Conservation (phyloP, 2,888 invertebrate genomes). For the Sphaeridia pumilis region DNA sequence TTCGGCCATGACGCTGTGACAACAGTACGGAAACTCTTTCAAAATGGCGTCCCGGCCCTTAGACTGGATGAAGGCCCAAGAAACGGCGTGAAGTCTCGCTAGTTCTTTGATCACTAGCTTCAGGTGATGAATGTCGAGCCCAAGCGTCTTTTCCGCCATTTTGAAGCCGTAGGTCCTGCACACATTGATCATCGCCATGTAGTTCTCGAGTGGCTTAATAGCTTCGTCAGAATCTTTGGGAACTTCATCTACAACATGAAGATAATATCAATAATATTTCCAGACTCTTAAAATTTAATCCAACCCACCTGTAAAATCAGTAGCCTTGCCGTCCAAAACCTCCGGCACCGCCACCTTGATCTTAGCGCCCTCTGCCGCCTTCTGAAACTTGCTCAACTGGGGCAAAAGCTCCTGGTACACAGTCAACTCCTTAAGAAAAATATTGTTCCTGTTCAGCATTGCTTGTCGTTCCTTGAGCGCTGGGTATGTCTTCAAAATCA, state of each 20-base stretch:
- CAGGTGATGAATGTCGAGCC: slow-evolving; percentile 24
- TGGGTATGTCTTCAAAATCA: slow-evolving; percentile 25
- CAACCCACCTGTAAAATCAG: slow-evolving; percentile 10
- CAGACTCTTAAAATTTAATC: not conserved
- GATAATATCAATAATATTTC: not conserved
- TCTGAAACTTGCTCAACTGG: slow-evolving; percentile 17
- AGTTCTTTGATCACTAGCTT: slow-evolving; percentile 23
- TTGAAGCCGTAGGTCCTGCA: slow-evolving; percentile 23
- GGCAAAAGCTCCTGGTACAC: slow-evolving; percentile 24
- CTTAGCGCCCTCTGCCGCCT: not conserved
- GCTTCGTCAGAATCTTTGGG: not conserved
- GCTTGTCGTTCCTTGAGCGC: slow-evolving; percentile 19
- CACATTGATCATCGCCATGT: slow-evolving; percentile 29
- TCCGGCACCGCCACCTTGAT: slow-evolving; percentile 18
- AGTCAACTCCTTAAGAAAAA: slow-evolving; percentile 23
- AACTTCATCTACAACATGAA: not conserved
- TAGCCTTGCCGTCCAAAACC: slow-evolving; percentile 15
- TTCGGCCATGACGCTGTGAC: not conserved
- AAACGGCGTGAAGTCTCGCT: slow-evolving; percentile 19
- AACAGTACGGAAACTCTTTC: slow-evolving; percentile 2
- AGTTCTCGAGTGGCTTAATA: slow-evolving; percentile 12
- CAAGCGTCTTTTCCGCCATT: slow-evolving; percentile 23
- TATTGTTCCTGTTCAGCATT: slow-evolving; percentile 19
- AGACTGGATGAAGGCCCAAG: slow-evolving; percentile 8
- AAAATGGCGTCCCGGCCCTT: not conserved